A percentile compares a stretch with the other conserved stretches of the same genome.
Evolutionary conservation across 2,113 vertebrate genomes (phyloP).

Genomic region (Galbula dea): DNA sequence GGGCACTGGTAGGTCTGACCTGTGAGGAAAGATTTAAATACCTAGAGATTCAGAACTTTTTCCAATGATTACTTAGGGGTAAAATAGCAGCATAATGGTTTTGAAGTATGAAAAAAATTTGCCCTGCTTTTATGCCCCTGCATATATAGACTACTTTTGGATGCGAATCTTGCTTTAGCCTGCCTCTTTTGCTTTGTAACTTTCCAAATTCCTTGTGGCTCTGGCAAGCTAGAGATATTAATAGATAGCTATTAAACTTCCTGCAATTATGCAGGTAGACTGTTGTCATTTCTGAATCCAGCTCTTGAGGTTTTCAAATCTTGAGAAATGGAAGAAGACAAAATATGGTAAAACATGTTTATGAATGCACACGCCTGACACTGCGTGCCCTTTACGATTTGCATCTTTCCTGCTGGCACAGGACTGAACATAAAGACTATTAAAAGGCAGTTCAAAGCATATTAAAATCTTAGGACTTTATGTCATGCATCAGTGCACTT

Average conservation of each 20-base stretch:
- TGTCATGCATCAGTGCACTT: neutral
- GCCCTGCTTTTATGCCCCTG: neutral
- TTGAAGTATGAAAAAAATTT: neutral
- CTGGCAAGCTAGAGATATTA: neutral
- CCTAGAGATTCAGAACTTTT: neutral
- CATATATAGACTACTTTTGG: neutral
- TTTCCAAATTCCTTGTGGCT: neutral
- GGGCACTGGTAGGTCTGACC: neutral
- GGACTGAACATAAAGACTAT: neutral
- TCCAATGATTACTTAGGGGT: neutral
- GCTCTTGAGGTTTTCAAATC: neutral
- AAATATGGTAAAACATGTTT: neutral
- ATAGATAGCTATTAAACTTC: neutral
- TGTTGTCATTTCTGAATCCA: neutral
- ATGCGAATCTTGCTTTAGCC: neutral
- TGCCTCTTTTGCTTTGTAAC: neutral
- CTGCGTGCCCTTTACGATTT: neutral
- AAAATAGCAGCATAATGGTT: rapidly evolving
- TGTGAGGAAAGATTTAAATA: neutral
- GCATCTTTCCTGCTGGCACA: neutral
- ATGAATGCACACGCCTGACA: neutral
- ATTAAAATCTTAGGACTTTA: neutral
- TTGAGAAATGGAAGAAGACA: neutral
- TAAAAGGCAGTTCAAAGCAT: neutral
- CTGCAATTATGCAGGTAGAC: neutral